phyloP scores from a whole-genome alignment of 1,140 invertebrate genomes.

The Drosophila pseudoobscura region DNA sequence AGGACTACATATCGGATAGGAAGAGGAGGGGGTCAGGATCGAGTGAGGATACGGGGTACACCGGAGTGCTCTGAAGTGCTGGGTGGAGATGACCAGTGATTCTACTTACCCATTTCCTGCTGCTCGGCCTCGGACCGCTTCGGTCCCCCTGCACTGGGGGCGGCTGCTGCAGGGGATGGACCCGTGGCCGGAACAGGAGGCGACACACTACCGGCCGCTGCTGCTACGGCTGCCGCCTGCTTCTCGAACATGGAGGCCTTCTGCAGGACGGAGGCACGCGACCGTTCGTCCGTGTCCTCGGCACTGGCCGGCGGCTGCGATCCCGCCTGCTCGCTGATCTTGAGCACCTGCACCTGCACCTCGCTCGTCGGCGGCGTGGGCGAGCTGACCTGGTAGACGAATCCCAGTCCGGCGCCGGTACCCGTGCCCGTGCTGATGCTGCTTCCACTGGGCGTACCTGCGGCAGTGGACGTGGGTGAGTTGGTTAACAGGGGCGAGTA shows the following conservation, averaged over 20 bases:
- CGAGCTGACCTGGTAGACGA: constrained; percentile 75
- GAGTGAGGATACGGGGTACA: too few species aligned
- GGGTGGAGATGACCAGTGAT: constrained; percentile 6
- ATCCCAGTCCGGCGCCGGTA: constrained; percentile 60
- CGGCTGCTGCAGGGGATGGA: constrained; percentile 24
- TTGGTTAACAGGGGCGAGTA: constrained; percentile 81
- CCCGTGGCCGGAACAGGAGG: constrained; percentile 29
- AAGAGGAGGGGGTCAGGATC: too few species aligned
- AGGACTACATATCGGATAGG: not conserved
- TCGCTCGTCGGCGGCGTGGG: constrained; percentile 69
- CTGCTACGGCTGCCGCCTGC: constrained; percentile 71
- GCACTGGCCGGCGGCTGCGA: constrained; percentile 3
- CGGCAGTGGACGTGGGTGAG: constrained; percentile 80
- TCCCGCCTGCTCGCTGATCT: constrained; percentile 68
- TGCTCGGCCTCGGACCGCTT: constrained; percentile 54
- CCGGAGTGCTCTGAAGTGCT: constrained; percentile 31
- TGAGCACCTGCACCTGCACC: constrained; percentile 49
- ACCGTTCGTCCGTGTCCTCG: constrained; percentile 72
- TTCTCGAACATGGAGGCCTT: constrained; percentile 83
- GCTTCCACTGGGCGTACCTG: constrained; percentile 77
- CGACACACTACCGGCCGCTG: constrained; percentile 58
- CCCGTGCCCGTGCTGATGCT: constrained; percentile 64
- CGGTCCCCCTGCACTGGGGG: constrained; percentile 7
- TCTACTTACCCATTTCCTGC: constrained; percentile 79
- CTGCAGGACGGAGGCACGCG: constrained; percentile 77